These are phyloP conservation scores for Capreolus pygargus DNA, from an alignment of 2,113 vertebrate species.

Conservation along the genomic window DNA sequence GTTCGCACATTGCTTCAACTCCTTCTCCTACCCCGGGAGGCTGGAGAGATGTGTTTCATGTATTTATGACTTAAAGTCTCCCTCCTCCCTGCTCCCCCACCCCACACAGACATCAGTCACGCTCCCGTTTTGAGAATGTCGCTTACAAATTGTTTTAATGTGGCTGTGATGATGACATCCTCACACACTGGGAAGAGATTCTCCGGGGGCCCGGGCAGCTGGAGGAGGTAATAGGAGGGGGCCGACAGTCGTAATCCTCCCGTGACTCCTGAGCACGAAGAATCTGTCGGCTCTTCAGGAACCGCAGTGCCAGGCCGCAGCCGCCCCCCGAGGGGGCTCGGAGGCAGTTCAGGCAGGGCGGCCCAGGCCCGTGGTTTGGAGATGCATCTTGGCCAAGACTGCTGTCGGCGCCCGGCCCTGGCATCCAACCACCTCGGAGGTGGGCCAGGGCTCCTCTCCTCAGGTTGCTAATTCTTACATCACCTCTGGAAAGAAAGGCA, in stretches of 20 bases:
- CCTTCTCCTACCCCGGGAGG: conserved; percentile 57
- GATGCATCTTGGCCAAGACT: neutral
- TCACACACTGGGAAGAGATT: conserved; percentile 70
- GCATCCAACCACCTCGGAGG: neutral
- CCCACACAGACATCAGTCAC: conserved; percentile 53
- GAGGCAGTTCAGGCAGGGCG: conserved; percentile 70
- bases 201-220: conserved; percentile 57
- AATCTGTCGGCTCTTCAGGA: conserved; percentile 75
- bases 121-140: conserved; percentile 76
- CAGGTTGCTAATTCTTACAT: neutral
- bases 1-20: conserved; percentile 54
- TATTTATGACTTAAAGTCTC: neutral
- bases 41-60: neutral
- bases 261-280: conserved; percentile 62
- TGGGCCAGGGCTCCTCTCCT: neutral
- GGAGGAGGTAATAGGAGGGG: conserved; percentile 9
- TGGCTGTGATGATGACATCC: conserved; percentile 77
- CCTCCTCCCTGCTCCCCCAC: neutral
- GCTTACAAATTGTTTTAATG: conserved; percentile 76
- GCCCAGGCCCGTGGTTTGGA: neutral
- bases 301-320: conserved; percentile 73
- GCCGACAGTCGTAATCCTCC: conserved; percentile 41
- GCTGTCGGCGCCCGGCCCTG: neutral
- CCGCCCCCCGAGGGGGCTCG: conserved; percentile 76
- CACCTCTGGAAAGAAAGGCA: neutral